Conservation (phyloP, 2,888 invertebrate genomes). For the Dasysyrphus tricinctus region DNA sequence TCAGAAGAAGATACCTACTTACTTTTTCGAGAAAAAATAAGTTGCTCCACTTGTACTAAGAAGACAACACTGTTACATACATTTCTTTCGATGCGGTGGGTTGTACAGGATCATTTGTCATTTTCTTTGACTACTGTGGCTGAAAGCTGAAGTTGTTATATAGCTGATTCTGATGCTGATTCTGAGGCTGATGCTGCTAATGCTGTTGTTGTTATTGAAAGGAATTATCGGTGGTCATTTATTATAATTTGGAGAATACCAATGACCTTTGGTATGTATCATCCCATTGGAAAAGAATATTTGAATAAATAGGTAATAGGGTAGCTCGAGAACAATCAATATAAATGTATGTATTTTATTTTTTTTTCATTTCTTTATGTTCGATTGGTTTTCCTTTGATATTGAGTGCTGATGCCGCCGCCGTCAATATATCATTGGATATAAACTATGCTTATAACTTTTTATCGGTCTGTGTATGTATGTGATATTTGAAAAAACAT, state of each 20-base stretch:
- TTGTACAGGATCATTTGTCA: constrained; percentile 69
- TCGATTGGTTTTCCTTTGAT: constrained; percentile 41
- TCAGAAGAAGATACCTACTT: background rate
- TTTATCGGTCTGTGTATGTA: background rate
- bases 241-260: constrained; percentile 65
- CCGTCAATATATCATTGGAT: constrained; percentile 39
- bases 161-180: constrained; percentile 31
- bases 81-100: constrained; percentile 51
- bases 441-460: constrained; percentile 10
- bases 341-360: constrained; percentile 37
- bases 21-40: background rate
- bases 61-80: constrained; percentile 10
- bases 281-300: constrained; percentile 26
- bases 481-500: constrained; percentile 22
- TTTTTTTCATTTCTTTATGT: background rate
- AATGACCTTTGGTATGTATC: constrained; percentile 54
- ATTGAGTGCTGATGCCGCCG: constrained; percentile 51
- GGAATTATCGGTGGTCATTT: constrained; percentile 71
- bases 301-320: constrained; percentile 62
- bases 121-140: constrained; percentile 68
- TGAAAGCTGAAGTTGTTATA: constrained; percentile 44
- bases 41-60: background rate
- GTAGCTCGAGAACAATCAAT: constrained; percentile 60
- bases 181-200: constrained; percentile 32
- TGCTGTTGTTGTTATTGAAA: constrained; percentile 64